Base-by-base conservation (phyloP, 2,888 invertebrate genomes). In the Eledona agricola region DNA sequence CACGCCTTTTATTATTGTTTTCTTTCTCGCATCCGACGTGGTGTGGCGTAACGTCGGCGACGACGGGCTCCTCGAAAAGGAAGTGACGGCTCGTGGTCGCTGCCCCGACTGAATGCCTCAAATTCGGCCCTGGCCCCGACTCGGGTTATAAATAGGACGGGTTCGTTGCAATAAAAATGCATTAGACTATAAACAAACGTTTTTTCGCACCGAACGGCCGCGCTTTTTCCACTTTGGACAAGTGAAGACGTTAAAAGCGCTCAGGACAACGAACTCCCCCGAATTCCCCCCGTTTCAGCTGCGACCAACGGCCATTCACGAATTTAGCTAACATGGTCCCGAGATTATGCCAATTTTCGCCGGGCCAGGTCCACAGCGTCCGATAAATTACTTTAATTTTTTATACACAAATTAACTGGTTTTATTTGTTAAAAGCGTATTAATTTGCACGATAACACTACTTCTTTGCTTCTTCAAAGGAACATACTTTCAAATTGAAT, bases 81-180 rank as follows among this genome's bases (percentile, higher is more conserved):
- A 45, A 45, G 34, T 34, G 11, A 34, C 13, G 6, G 32, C 25
- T 32, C n/a, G n/a, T n/a, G n/a, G n/a, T 26, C 26, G 31, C 17
- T 45, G 45, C 12, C 9, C 22, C 16, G 15, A 15, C 29, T 25
- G 26, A 47, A 47, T 37, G 12, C 13, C 28, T 25, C 19, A 19
- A 28, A 47, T 47, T 47, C 53, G 56, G 38, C 55, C 54, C 55
- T 65, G 66, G 52, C 64, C 60, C 57, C 57, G 60, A 28, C 25
- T 23, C 11, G 23, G n/a, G 25, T 37, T 47, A 47, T 47, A 54
- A 53, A 54, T 55, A 51, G 56, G 23, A 52, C 32, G 43, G 40
- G 38, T 28, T 47, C 38, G 31, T 26, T 55, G 57, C 47, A 62
- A 66, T 68, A 68, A 70, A 71, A 71, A 71, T 71, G 70, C 64